Base-by-base conservation (phyloP, 2,888 invertebrate species). In the Dicranocentrus wangi region DNA sequence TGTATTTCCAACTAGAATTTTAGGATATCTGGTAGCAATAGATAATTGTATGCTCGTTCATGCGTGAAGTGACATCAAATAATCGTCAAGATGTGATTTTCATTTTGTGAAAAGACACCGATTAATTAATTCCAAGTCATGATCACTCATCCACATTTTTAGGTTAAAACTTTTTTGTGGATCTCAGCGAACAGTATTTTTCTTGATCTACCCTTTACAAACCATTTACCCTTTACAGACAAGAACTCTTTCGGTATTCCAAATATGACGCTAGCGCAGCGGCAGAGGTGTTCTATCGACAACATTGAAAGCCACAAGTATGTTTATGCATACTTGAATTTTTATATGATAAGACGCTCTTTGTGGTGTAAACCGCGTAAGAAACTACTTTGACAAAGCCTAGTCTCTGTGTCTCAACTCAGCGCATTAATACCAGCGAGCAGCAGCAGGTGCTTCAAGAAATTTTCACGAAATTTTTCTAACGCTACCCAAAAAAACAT, bases 51-150 rank as follows among this genome's bases (percentile, higher is more conserved):
- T 69, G 43, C 77, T 23, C 23, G 58, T 61, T 65, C 77, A 77
- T 69, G 69, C 69, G 15, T 69, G 55, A 61, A 69, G 47, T 76
- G 75, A 75, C 70, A 70, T 81, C 75, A 81, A 55, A 75, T 69
- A 63, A 51, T 58, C 68, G 60, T 77, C 51, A 47, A 19, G 55
- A 21, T 10, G 21, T 15, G 21, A 21, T 3, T 8, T 5, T 10
- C 55, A 21, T 7, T 43, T 63, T 19, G 7, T n/a, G 17, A 47
- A 75, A 2, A 43, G 42, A n/a, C 23, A 28, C 58, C 69, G 60
- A 42, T 23, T 80, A 80, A 80, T 80, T 68, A 75, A 80, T 80
- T 80, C 80, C 1, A 1, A 51, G 80, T 42, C 80, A 71, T 55
- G 55, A n/a, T n/a, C 55, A 7, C n/a, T n/a, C n/a, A 55, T 55